These are phyloP conservation scores for Steinernema khuongi DNA, from an alignment of 1,140 invertebrate genomes.

Conservation along the genomic window DNA sequence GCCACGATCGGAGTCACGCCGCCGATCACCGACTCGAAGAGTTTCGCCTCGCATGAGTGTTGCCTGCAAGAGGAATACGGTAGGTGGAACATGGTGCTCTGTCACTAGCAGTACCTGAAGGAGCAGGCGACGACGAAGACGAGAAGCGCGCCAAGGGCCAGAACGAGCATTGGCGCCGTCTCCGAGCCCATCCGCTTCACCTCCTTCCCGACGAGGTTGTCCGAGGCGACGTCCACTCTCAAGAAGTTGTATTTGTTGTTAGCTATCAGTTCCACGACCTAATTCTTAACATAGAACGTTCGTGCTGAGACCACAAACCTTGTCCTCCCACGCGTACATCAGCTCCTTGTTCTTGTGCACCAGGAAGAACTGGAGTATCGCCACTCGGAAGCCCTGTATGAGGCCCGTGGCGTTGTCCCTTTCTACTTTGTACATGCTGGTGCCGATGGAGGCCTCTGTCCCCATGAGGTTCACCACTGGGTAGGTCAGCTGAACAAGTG, in stretches of 20 bases:
- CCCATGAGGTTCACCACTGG: slow-evolving; percentile 33
- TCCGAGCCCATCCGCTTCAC: slow-evolving; percentile 32
- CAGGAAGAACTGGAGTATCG: slow-evolving; percentile 32
- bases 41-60: slow-evolving; percentile 29
- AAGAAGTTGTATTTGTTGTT: slow-evolving; percentile 35
- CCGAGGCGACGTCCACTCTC: slow-evolving; percentile 20
- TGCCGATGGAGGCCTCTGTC: slow-evolving; percentile 30
- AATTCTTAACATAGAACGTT: slow-evolving; percentile 19
- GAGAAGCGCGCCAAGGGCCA: slow-evolving; percentile 20
- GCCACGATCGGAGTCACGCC: slow-evolving; percentile 35
- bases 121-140: slow-evolving; percentile 33
- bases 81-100: slow-evolving; percentile 1
- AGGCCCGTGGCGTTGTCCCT: background rate
- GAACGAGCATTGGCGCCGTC: slow-evolving; percentile 30
- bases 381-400: slow-evolving; percentile 28
- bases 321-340: slow-evolving; percentile 35
- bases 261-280: slow-evolving; percentile 30
- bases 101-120: slow-evolving; percentile 23
- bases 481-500: slow-evolving; percentile 33
- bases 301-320: slow-evolving; percentile 16
- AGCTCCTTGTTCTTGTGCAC: slow-evolving; percentile 18
- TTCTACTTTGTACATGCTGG: slow-evolving; percentile 34
- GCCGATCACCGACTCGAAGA: slow-evolving; percentile 34
- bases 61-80: slow-evolving; percentile 23
- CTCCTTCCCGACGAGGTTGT: slow-evolving; percentile 39